These are phyloP conservation scores for Oncorhynchus kisutch DNA, from an alignment of 2,113 vertebrate species.

Conservation along the genomic window DNA sequence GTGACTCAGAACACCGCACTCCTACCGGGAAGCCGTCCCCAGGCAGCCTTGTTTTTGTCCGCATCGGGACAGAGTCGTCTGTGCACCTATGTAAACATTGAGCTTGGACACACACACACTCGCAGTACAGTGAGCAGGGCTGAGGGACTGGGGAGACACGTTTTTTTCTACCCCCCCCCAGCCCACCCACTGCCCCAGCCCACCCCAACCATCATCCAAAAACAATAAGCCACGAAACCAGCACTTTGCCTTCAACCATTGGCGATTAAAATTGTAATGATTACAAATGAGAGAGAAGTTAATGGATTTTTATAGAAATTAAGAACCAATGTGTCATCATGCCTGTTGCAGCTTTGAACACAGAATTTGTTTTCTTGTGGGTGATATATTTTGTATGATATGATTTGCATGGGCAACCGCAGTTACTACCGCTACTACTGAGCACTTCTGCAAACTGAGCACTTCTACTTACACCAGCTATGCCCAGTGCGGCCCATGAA, in stretches of 20 bases:
- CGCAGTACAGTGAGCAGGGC: constrained; percentile 51
- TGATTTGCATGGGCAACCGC: neutral
- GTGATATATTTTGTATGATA: neutral
- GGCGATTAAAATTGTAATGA: neutral
- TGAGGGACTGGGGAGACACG: constrained; percentile 37
- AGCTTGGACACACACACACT: constrained; percentile 48
- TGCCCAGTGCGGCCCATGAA: constrained; percentile 91
- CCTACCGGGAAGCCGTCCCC: constrained; percentile 73
- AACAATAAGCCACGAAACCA: constrained; percentile 21
- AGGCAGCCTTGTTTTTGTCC: constrained; percentile 80
- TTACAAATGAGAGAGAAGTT: neutral
- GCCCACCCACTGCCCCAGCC: constrained; percentile 6
- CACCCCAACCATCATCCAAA: constrained; percentile 35
- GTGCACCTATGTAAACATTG: constrained; percentile 81
- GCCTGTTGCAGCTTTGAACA: neutral
- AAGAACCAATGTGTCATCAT: neutral
- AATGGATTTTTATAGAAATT: neutral
- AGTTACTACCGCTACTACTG: no score
- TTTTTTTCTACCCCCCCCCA: constrained; percentile 32
- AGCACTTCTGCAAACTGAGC: neutral
- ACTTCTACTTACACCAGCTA: constrained; percentile 90
- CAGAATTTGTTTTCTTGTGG: neutral
- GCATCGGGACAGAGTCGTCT: constrained; percentile 68
- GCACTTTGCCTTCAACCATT: neutral
- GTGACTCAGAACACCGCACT: constrained; percentile 60